Conservation (phyloP, 2,113 vertebrate species). For the Colinus virginianus region DNA sequence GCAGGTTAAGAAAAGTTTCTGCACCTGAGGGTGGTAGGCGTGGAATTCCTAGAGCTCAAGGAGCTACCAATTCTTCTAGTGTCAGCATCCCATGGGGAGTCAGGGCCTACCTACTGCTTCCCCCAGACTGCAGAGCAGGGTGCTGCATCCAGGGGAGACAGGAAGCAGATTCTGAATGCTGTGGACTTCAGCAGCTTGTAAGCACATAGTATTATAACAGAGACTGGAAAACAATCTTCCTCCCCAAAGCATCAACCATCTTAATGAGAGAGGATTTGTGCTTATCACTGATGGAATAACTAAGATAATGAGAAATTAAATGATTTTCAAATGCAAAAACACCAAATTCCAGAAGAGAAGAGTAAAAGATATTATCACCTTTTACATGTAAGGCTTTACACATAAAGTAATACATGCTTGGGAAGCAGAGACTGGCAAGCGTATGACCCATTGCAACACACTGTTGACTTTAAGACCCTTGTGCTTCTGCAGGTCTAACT, state of each 20-base stretch:
- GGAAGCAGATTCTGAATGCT: too few relatives aligned
- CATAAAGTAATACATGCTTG: not conserved
- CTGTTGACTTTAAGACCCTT: too few relatives aligned
- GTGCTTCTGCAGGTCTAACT: too few relatives aligned
- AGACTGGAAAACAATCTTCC: not conserved
- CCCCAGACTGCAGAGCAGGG: too few relatives aligned
- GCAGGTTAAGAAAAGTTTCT: too few relatives aligned
- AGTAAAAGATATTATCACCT: not conserved
- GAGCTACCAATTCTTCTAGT: not conserved
- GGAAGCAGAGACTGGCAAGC: not conserved
- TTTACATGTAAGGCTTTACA: not conserved
- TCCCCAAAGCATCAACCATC: rapidly evolving
- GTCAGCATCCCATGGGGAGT: not conserved
- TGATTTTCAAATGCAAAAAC: not conserved
- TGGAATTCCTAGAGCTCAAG: too few relatives aligned
- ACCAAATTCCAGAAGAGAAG: not conserved
- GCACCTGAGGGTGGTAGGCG: too few relatives aligned
- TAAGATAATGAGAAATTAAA: not conserved
- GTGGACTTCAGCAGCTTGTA: not conserved
- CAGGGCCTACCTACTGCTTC: not conserved
- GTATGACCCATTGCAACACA: too few relatives aligned
- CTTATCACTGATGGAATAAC: not conserved
- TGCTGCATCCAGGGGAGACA: too few relatives aligned
- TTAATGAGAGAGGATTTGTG: not conserved
- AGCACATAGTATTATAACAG: not conserved